Percentiles rank a stretch among this genome's conserved stretches.
phyloP scores from a whole-genome alignment of 1,140 invertebrate species.

The Drosophila yakuba region DNA sequence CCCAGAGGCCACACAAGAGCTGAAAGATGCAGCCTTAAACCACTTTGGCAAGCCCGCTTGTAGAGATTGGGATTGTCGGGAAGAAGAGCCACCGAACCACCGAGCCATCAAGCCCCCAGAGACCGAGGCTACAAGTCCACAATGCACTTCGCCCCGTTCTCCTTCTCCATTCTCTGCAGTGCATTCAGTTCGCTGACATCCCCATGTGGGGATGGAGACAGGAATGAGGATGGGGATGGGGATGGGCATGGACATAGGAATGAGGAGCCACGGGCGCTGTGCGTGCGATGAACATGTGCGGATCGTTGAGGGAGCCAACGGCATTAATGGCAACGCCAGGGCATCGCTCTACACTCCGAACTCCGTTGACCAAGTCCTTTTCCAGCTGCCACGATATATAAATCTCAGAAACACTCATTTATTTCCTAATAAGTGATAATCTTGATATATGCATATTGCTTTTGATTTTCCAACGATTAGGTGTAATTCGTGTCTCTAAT shows the following conservation, averaged over 20 bases:
- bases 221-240: neutral
- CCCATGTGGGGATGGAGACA: neutral
- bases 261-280: constrained; percentile 1
- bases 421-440: too few species aligned
- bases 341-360: neutral
- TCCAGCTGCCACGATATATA: neutral
- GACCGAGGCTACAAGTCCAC: constrained; percentile 1
- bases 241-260: neutral
- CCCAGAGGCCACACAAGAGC: neutral
- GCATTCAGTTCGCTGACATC: constrained; percentile 10
- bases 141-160: constrained; percentile 16
- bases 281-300: constrained; percentile 48
- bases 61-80: neutral
- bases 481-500: too few species aligned
- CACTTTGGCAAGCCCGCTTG: neutral
- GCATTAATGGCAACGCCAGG: constrained; percentile 42
- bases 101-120: neutral
- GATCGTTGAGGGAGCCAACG: constrained; percentile 30
- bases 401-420: neutral
- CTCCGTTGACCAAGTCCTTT: too few species aligned
- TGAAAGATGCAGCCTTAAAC: constrained; percentile 22
- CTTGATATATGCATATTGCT: too few species aligned
- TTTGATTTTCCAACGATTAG: too few species aligned
- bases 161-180: constrained; percentile 1
- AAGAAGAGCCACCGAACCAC: neutral